Base-by-base conservation (phyloP, 2,113 vertebrate genomes). In the Malaclemys terrapin region DNA sequence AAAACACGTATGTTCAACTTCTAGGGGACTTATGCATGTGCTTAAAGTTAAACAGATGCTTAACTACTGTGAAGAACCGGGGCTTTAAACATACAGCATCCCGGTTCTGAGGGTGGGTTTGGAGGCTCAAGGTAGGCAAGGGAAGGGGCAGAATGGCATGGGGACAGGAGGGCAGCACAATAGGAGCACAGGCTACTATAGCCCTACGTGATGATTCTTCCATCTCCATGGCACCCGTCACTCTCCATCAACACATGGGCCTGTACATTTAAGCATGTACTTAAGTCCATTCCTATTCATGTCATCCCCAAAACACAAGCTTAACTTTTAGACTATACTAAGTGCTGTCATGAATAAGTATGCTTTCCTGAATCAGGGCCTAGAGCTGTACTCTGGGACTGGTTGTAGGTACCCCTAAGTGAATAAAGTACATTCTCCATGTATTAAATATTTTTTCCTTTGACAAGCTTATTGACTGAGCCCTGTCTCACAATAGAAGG, bases 381-480 rank as follows among this genome's bases (percentile, higher is more conserved):
- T 35, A 65, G 31, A 29, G 59, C 31, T 65, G 31, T 65, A 31
- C 59, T 65, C 31, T 65, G 12, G 59, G 31, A 17, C 59, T 35
- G 25, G 14, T 31, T 35, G 13, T 65, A 35, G 4, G 14, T 35
- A 31, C 59, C 31, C 29, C 14, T 62, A 62, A 96, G 94, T 86
- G 80, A 94, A 97, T 96, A 93, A 97, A 97, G 82, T 31, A 91
- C 94, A 62, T 93, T 95, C 95, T 96, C 92, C 93, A 89, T 95
- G 96, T 97, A 88, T 90, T 94, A 87, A 93, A 89, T 79, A 62
- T 91, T 95, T 82, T 94, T 90, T 59, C 90, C 91, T 91, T 62
- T 91, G 91, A 91, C 93, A 93, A 94, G 95, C 76, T 90, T 69
- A 87, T 69, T 91, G 88, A 35, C 84, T 91, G 93, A 22, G 65